A percentile compares a stretch with the other conserved stretches of the same genome.
Conservation (phyloP, 2,888 invertebrate genomes). For the Yponomeuta cagnagella region DNA sequence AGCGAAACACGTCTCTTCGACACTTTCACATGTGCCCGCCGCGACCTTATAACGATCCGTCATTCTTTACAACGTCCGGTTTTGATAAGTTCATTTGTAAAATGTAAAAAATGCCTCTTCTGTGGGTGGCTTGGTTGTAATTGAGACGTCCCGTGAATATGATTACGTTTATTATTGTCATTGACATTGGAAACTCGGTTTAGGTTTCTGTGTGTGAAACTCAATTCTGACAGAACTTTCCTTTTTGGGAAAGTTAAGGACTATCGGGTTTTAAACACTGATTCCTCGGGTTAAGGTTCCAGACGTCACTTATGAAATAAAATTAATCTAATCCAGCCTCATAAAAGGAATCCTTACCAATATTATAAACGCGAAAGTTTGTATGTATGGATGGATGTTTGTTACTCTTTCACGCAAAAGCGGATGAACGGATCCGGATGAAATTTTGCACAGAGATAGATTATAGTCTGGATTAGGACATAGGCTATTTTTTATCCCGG, state of each 20-base stretch:
- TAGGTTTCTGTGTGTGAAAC: neutral
- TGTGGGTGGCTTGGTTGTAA: constrained; percentile 3
- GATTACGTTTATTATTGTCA: neutral
- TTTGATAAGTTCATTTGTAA: constrained; percentile 25
- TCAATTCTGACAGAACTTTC: neutral
- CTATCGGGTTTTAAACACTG: neutral
- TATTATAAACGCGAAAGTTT: too few relatives aligned
- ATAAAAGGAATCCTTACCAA: too few relatives aligned
- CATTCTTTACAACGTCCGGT: constrained; percentile 42
- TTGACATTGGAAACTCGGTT: neutral
- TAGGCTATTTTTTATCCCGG: too few relatives aligned
- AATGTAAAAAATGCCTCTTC: neutral
- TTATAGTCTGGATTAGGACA: too few relatives aligned
- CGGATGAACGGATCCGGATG: too few relatives aligned
- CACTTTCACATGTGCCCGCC: constrained; percentile 53
- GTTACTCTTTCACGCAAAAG: too few relatives aligned
- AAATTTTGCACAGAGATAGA: too few relatives aligned
- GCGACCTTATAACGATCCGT: constrained; percentile 38
- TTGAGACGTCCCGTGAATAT: neutral
- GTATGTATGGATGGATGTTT: too few relatives aligned
- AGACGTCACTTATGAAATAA: too few relatives aligned
- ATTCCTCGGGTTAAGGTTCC: too few relatives aligned
- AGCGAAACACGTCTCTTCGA: constrained; percentile 44
- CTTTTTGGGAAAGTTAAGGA: neutral
- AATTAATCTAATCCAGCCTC: too few relatives aligned